Evolutionary conservation across 30 jellyfish, hydroid and myxozoan genomes (phyloP).

Genomic region (Pelagia noctiluca): DNA sequence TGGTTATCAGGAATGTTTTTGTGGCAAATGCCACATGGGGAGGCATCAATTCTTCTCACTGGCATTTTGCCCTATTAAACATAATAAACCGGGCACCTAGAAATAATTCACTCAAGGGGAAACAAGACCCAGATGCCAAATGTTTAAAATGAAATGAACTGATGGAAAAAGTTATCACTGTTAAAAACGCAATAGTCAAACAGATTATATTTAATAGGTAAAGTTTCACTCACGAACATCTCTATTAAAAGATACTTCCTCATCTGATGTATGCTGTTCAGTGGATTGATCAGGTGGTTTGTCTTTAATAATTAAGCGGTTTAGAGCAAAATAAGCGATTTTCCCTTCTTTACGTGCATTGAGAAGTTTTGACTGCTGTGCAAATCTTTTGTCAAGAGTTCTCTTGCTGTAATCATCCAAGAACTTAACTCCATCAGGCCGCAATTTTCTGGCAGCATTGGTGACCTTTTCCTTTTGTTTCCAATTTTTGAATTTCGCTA

Average conservation of each 20-base stretch:
- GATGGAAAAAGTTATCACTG: constrained; percentile 11
- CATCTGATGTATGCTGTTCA: constrained; percentile 19
- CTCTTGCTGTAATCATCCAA: constrained; percentile 38
- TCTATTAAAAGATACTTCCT: constrained; percentile 7
- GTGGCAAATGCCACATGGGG: constrained; percentile 68
- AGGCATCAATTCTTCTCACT: constrained; percentile 26
- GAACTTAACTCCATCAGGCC: constrained; percentile 48
- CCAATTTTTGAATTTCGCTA: constrained; percentile 21
- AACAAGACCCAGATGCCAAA: constrained; percentile 20
- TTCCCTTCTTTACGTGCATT: constrained; percentile 25
- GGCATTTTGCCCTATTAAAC: constrained; percentile 22
- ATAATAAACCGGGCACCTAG: constrained; percentile 13
- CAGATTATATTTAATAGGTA: constrained; percentile 6
- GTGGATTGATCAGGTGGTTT: constrained; percentile 25
- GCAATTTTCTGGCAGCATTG: constrained; percentile 22
- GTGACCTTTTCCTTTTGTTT: constrained; percentile 20
- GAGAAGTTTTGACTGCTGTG: constrained; percentile 39
- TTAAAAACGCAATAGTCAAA: constrained; percentile 14
- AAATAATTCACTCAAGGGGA: constrained; percentile 1
- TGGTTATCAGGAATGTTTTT: constrained; percentile 39
- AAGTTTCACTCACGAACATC: constrained; percentile 20
- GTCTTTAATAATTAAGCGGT: constrained; percentile 1
- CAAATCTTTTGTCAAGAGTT: constrained; percentile 44
- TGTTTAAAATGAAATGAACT: constrained; percentile 9
- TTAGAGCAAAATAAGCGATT: constrained; percentile 22